These are phyloP conservation scores for Cerceris ruficornis DNA, from an alignment of 2,888 invertebrate species.

Conservation along the genomic window DNA sequence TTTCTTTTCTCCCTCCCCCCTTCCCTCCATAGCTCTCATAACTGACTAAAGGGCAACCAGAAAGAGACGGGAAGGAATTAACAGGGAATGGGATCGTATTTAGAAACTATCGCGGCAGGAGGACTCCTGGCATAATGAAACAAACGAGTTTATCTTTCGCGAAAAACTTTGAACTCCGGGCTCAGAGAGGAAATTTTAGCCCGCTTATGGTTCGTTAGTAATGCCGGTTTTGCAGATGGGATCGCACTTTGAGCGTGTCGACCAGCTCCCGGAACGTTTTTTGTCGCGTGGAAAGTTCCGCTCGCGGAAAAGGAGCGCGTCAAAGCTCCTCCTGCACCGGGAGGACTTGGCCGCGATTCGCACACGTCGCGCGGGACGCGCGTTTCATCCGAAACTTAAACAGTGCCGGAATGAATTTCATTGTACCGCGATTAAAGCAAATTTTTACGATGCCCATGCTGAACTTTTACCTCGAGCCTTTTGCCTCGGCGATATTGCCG, in stretches of 20 bases:
- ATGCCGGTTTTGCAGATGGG: slow-evolving; percentile 39
- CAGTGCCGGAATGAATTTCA: slow-evolving; percentile 41
- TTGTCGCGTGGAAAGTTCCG: slow-evolving; percentile 15
- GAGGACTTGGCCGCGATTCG: neutral
- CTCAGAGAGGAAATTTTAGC: slow-evolving; percentile 41
- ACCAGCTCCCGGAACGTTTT: slow-evolving; percentile 28
- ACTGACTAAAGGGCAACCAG: neutral
- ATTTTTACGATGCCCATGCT: slow-evolving; percentile 6
- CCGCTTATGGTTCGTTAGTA: slow-evolving; percentile 49
- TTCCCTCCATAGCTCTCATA: neutral
- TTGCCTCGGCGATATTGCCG: neutral
- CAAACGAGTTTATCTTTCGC: slow-evolving; percentile 38
- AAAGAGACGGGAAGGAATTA: slow-evolving; percentile 1
- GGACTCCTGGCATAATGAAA: slow-evolving; percentile 16
- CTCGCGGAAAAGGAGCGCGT: slow-evolving; percentile 28
- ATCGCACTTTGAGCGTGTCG: slow-evolving; percentile 39
- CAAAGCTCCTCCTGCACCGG: slow-evolving; percentile 16
- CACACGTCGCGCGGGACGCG: slow-evolving; percentile 13
- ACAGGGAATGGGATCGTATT: slow-evolving; percentile 30
- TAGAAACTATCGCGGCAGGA: slow-evolving; percentile 32
- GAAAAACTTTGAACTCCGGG: slow-evolving; percentile 36
- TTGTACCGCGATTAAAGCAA: slow-evolving; percentile 31
- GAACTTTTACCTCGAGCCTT: neutral
- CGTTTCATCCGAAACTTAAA: slow-evolving; percentile 33
- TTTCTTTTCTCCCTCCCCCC: slow-evolving; percentile 26